phyloP scores from a whole-genome alignment of 2,888 invertebrate genomes.

The Myathropa florea region DNA sequence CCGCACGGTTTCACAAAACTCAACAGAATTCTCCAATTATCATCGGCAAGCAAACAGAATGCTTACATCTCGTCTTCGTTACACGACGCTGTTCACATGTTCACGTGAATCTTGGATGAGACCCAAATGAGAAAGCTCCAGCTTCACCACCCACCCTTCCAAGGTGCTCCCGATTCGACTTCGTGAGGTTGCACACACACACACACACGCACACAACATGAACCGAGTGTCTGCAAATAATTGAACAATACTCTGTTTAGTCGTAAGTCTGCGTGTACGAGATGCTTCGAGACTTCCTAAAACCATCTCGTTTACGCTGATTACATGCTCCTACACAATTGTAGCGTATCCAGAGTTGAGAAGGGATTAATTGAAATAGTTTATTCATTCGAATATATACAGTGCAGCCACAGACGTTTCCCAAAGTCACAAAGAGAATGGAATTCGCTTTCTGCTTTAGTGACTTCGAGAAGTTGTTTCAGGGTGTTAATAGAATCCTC shows the following conservation, averaged over 20 bases:
- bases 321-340: constrained; percentile 4
- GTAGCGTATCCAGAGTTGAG: background rate
- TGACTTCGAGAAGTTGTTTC: constrained; percentile 2
- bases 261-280: background rate
- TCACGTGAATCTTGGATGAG: background rate
- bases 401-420: constrained; percentile 3
- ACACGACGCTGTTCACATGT: background rate
- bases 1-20: background rate
- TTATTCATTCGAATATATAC: constrained; percentile 17
- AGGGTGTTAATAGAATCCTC: constrained; percentile 20
- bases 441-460: constrained; percentile 32
- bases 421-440: constrained; percentile 18
- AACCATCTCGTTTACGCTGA: background rate
- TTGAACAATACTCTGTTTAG: constrained; percentile 13
- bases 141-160: background rate
- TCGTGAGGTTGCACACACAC: constrained; percentile 12
- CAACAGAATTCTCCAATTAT: constrained; percentile 18
- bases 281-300: background rate
- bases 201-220: constrained; percentile 4
- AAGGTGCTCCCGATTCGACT: background rate
- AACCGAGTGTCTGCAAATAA: constrained; percentile 32
- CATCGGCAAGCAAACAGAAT: constrained; percentile 5
- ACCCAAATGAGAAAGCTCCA: background rate
- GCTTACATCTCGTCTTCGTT: background rate
- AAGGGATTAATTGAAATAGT: constrained; percentile 53